These are phyloP conservation scores for Nylanderia fulva DNA, from an alignment of 1,140 invertebrate genomes.

Conservation along the genomic window DNA sequence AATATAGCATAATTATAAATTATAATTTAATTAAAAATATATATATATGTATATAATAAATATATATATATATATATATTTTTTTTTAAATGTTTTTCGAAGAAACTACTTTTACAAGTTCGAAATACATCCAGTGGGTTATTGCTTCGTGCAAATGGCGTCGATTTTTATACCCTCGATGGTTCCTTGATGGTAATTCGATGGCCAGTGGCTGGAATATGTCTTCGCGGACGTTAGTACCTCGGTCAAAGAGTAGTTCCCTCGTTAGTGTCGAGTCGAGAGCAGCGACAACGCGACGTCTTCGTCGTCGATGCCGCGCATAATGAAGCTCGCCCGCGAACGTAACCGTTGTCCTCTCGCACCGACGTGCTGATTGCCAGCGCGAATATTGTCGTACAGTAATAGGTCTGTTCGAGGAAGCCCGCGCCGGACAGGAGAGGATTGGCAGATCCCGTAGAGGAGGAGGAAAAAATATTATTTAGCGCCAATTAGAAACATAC, in stretches of 20 bases:
- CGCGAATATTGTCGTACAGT: conserved; percentile 81
- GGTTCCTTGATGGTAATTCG: conserved; percentile 20
- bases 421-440: conserved; percentile 22
- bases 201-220: conserved; percentile 27
- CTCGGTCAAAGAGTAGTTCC: conserved; percentile 43
- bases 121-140: not conserved
- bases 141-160: not conserved
- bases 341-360: conserved; percentile 73
- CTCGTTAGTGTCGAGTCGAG: conserved; percentile 65
- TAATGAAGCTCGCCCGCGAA: conserved; percentile 72
- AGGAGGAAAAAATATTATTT: conserved; percentile 78
- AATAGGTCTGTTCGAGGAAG: conserved; percentile 77
- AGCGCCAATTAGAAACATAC: conserved; percentile 78
- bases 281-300: conserved; percentile 27
- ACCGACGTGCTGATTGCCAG: conserved; percentile 79
- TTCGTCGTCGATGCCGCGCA: conserved; percentile 56
- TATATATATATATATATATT: not conserved
- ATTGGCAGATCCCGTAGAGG: conserved; percentile 36
- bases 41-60: too few relatives aligned
- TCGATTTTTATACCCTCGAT: conserved; percentile 49
- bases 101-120: not conserved
- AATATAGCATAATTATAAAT: too few relatives aligned
- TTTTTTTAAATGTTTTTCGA: not conserved
- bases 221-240: conserved; percentile 42
- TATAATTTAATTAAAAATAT: not conserved